A percentile compares a stretch with the other conserved stretches of the same genome.
Conservation (phyloP, 2,113 vertebrate species). For the Laticauda colubrina region DNA sequence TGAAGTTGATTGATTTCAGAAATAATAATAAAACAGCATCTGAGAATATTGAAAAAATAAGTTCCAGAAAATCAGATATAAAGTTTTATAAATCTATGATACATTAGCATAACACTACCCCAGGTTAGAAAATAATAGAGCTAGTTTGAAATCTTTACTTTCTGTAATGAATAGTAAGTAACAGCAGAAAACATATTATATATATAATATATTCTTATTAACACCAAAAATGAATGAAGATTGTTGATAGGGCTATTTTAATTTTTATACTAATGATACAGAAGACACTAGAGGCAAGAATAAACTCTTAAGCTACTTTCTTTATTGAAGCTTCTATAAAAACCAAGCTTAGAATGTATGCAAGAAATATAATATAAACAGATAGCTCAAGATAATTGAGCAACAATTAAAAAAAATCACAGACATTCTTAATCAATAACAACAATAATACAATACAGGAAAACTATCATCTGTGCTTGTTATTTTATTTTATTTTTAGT, state of each 20-base stretch:
- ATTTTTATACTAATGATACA: background rate
- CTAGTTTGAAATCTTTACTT: constrained; percentile 26
- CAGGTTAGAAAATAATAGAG: constrained; percentile 32
- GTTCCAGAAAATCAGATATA: background rate
- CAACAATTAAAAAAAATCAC: background rate
- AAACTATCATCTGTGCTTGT: background rate
- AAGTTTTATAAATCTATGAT: constrained; percentile 34
- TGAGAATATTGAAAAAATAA: constrained; percentile 48
- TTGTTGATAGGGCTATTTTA: constrained; percentile 5
- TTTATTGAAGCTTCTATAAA: background rate
- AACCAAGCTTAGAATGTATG: background rate
- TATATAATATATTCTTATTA: background rate
- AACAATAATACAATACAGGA: background rate
- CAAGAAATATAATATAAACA: background rate
- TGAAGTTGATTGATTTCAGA: constrained; percentile 47
- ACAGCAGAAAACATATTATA: background rate
- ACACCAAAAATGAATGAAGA: constrained; percentile 12
- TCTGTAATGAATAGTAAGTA: background rate
- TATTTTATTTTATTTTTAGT: background rate
- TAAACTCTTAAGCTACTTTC: background rate
- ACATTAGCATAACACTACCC: constrained; percentile 36
- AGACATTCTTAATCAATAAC: background rate
- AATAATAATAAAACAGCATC: constrained; percentile 43
- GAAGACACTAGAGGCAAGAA: background rate
- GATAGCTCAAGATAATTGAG: background rate